Conservation (phyloP, 2,888 invertebrate species). For the Coleophora flavipennella region DNA sequence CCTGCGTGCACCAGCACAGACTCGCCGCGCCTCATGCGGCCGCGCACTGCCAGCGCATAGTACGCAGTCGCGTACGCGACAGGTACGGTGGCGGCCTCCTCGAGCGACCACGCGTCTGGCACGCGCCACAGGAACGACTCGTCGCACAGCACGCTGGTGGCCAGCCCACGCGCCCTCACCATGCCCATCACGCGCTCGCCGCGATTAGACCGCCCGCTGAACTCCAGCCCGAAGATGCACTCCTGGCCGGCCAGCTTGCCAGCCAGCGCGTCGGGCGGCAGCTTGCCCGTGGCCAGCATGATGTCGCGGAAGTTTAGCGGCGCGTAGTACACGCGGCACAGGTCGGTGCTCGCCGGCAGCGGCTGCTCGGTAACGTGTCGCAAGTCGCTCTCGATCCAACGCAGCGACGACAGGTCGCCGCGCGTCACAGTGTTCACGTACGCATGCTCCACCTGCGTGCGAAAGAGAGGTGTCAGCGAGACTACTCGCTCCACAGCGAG, state of each 20-base stretch:
- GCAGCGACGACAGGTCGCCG: conserved; percentile 92
- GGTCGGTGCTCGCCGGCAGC: conserved; percentile 53
- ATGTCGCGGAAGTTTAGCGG: conserved; percentile 98
- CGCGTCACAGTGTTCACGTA: conserved; percentile 93
- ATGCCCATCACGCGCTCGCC: conserved; percentile 94
- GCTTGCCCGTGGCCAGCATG: conserved; percentile 97
- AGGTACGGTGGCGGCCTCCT: conserved; percentile 93
- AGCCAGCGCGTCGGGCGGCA: conserved; percentile 96
- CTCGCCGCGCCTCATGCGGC: conserved; percentile 32
- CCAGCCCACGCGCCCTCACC: conserved; percentile 90
- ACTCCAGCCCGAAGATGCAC: conserved; percentile 95
- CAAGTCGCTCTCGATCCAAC: conserved; percentile 90
- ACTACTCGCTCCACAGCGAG: too few species aligned
- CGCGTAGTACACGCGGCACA: conserved; percentile 92
- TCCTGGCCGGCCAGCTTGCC: conserved; percentile 88
- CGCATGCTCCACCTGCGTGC: conserved; percentile 85
- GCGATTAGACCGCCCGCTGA: conserved; percentile 83
- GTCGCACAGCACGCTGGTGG: conserved; percentile 90
- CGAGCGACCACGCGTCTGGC: conserved; percentile 88
- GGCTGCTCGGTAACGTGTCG: conserved; percentile 37
- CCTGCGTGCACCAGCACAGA: too few species aligned
- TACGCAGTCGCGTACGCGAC: conserved; percentile 93
- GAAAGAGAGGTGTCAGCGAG: too few species aligned
- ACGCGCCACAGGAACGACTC: conserved; percentile 90
- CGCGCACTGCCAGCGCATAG: conserved; percentile 92